These are phyloP conservation scores for Oscheius sp. DNA, from an alignment of 2,888 invertebrate species.

Conservation along the genomic window DNA sequence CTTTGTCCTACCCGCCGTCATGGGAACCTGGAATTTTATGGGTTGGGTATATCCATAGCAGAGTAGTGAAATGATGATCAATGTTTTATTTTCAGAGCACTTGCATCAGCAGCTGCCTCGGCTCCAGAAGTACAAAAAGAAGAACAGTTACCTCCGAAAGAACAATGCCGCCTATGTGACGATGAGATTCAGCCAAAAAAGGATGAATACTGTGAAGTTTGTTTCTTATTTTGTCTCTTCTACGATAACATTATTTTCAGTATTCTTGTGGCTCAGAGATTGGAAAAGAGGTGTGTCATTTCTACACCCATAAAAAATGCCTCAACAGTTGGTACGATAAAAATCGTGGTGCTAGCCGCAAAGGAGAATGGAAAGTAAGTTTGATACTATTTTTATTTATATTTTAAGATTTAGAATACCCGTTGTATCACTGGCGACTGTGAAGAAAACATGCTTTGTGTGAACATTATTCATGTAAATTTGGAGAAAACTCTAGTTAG, in stretches of 20 bases:
- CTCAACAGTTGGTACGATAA: background rate
- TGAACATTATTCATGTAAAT: background rate
- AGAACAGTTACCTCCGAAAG: background rate
- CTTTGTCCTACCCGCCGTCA: no score
- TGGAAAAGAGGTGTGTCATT: background rate
- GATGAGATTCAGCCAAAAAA: constrained; percentile 1
- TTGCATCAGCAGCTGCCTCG: background rate
- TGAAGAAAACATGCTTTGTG: background rate
- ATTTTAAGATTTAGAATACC: background rate
- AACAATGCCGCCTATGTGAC: background rate
- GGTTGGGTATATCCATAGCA: no score
- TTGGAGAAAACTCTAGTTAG: no score
- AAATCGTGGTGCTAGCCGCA: background rate
- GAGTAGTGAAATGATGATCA: background rate
- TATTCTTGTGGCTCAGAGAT: background rate
- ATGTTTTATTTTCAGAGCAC: background rate
- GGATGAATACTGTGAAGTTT: background rate
- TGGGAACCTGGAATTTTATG: no score
- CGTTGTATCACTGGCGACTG: background rate
- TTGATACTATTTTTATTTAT: no score
- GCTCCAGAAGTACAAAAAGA: background rate
- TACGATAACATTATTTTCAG: no score
- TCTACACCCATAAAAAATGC: background rate
- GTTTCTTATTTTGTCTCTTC: background rate
- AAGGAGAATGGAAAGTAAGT: background rate